These are phyloP conservation scores for Lycaon pictus DNA, from an alignment of 2,113 vertebrate genomes.

Conservation along the genomic window DNA sequence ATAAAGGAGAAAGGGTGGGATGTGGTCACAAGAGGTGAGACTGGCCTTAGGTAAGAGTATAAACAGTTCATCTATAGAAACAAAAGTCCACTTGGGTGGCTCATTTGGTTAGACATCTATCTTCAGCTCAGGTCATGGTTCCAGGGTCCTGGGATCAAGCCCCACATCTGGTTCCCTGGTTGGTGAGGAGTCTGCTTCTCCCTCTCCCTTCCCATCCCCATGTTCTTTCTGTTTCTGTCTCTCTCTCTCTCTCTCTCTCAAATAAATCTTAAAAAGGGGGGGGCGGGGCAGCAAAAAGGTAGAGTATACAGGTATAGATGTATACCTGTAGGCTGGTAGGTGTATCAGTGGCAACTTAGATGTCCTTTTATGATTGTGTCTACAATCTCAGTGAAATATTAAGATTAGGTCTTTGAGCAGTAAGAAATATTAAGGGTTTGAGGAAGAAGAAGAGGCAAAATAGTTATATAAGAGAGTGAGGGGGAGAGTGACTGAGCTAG, in stretches of 20 bases:
- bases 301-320: neutral
- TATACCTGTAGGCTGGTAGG: neutral
- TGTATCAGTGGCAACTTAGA: neutral
- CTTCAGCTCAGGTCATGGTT: too few species aligned
- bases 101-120: too few species aligned
- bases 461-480: neutral
- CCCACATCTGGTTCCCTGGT: too few species aligned
- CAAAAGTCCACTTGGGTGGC: neutral
- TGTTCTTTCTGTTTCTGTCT: too few species aligned
- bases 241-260: too few species aligned
- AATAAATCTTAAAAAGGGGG: too few species aligned
- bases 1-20: neutral
- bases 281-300: neutral
- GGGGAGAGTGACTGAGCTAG: neutral
- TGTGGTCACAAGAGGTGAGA: neutral
- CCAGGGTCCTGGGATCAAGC: too few species aligned
- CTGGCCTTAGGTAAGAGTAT: neutral
- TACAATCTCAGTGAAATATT: slow-evolving; percentile 7
- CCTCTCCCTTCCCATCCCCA: too few species aligned
- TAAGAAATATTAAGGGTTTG: neutral
- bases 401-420: neutral
- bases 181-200: too few species aligned
- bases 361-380: neutral
- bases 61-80: neutral
- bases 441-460: neutral